phyloP scores from a whole-genome alignment of 2,797 vertebrate genomes.

The Linurgus olivaceus region DNA sequence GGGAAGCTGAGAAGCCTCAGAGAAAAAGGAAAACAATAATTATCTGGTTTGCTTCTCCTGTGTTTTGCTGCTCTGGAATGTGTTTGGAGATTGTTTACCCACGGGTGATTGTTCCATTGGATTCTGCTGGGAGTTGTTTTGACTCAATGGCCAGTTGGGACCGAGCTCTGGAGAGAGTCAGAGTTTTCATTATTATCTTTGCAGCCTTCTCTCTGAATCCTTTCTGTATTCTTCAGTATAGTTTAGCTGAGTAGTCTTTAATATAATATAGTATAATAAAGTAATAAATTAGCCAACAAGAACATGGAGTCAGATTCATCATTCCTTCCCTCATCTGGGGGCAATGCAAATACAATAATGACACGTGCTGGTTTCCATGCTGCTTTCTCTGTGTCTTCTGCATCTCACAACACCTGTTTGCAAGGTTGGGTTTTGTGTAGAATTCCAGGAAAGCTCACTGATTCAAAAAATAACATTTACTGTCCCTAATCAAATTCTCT shows the following conservation, averaged over 20 bases:
- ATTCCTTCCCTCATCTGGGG: not conserved
- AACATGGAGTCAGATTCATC: not conserved
- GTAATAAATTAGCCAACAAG: not conserved
- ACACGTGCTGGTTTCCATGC: rapidly evolving
- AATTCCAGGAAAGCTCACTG: not conserved
- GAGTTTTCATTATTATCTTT: not conserved
- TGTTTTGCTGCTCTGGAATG: not conserved
- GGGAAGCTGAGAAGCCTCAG: not conserved
- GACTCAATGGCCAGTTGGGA: rapidly evolving
- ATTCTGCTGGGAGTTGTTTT: rapidly evolving
- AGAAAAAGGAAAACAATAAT: not conserved
- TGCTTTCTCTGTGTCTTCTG: not conserved
- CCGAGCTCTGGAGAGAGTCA: not conserved
- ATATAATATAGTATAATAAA: not conserved
- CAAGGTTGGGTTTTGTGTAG: not conserved
- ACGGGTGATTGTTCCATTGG: not conserved
- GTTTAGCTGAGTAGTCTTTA: not conserved
- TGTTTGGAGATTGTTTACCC: not conserved
- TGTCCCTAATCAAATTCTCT: not conserved
- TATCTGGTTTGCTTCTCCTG: not conserved
- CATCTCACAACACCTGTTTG: not conserved
- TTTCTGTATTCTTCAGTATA: not conserved
- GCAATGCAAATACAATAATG: not conserved
- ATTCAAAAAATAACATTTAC: not conserved
- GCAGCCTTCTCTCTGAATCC: not conserved